These are phyloP conservation scores for Eudasyphora cyanicolor DNA, from an alignment of 2,888 invertebrate genomes.

Conservation along the genomic window DNA sequence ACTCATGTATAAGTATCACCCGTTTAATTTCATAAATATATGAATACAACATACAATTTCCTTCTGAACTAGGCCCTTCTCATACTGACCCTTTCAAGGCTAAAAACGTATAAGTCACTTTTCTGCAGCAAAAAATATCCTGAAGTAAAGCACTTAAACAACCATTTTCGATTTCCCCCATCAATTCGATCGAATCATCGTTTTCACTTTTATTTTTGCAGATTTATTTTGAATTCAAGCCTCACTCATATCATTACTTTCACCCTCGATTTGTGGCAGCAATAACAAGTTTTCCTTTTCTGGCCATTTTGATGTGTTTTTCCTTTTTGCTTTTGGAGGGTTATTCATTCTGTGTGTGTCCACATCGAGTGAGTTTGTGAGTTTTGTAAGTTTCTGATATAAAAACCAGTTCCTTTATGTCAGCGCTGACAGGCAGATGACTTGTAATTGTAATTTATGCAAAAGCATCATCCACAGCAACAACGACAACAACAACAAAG, in stretches of 20 bases:
- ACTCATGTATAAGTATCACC: no score
- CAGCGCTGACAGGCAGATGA: conserved; percentile 63
- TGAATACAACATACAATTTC: no score
- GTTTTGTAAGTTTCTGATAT: conserved; percentile 30
- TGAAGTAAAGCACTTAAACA: not conserved
- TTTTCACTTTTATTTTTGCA: conserved; percentile 28
- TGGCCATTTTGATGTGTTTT: conserved; percentile 22
- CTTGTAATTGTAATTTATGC: conserved; percentile 63
- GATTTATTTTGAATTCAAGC: not conserved
- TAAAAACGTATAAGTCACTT: no score
- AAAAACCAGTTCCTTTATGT: conserved; percentile 60
- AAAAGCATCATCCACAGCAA: conserved; percentile 50
- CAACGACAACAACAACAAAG: not conserved
- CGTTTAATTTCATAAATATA: no score
- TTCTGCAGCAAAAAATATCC: no score
- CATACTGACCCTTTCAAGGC: no score
- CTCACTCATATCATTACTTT: conserved; percentile 4
- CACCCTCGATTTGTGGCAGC: conserved; percentile 26
- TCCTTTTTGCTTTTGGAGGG: not conserved
- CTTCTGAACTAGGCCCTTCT: no score
- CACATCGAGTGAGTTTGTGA: not conserved
- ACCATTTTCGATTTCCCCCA: not conserved
- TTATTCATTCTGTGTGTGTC: conserved; percentile 28
- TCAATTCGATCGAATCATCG: not conserved
- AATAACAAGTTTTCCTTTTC: conserved; percentile 39